A percentile compares a stretch with the other conserved stretches of the same genome.
phyloP scores from a whole-genome alignment of 1,140 invertebrate species.

The Megalonaias nervosa region DNA sequence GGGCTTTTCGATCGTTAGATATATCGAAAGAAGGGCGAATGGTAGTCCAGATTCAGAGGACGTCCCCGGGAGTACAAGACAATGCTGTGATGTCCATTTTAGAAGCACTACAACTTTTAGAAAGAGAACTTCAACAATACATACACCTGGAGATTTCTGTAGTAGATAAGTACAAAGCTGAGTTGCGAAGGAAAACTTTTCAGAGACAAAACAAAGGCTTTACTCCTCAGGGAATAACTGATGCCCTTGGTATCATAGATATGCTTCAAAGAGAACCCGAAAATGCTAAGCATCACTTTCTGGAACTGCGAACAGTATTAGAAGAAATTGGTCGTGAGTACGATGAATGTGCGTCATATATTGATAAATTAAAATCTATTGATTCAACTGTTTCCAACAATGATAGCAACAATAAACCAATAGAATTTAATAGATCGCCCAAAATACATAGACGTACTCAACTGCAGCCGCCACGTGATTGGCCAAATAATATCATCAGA shows the following conservation, averaged over 20 bases:
- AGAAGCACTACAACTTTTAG: slow-evolving; percentile 25
- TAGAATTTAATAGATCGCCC: not conserved
- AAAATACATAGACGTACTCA: not conserved
- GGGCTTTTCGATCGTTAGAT: slow-evolving; percentile 3
- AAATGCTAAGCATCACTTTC: slow-evolving; percentile 16
- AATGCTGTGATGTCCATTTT: slow-evolving; percentile 35
- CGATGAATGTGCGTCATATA: slow-evolving; percentile 18
- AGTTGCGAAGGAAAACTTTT: slow-evolving; percentile 28
- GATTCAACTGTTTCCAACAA: not conserved
- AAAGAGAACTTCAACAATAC: slow-evolving; percentile 31
- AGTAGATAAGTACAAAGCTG: slow-evolving; percentile 24
- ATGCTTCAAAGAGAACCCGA: slow-evolving; percentile 20
- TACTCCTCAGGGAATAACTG: slow-evolving; percentile 26
- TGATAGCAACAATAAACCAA: not conserved
- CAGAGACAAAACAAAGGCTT: slow-evolving; percentile 28
- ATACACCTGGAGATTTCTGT: slow-evolving; percentile 24
- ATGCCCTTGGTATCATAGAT: slow-evolving; percentile 22
- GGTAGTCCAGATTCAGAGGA: slow-evolving; percentile 6
- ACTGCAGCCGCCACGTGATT: slow-evolving; percentile 1
- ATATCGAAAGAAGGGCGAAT: not conserved
- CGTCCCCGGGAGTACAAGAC: slow-evolving; percentile 16
- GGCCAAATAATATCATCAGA: slow-evolving; percentile 25
- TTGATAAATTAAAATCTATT: slow-evolving; percentile 16
- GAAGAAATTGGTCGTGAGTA: slow-evolving; percentile 29
- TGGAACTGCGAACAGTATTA: slow-evolving; percentile 9